Conservation (phyloP, 2,113 vertebrate species). For the Puma concolor region DNA sequence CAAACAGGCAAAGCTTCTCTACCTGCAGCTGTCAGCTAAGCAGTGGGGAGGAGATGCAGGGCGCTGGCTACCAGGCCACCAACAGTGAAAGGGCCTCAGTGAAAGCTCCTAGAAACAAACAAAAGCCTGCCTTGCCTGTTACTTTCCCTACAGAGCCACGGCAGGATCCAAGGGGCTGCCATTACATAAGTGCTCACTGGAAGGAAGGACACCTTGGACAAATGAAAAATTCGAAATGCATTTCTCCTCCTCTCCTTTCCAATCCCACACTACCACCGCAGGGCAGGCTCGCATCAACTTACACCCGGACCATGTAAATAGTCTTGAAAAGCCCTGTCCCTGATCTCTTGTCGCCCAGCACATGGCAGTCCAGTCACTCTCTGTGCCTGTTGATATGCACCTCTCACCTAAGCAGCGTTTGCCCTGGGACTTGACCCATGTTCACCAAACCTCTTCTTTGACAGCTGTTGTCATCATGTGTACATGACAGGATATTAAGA, state of each 20-base stretch:
- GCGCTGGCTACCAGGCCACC: background rate
- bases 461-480: background rate
- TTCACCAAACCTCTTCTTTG: background rate
- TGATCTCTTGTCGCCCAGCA: background rate
- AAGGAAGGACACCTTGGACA: background rate
- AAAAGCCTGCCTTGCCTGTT: background rate
- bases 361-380: background rate
- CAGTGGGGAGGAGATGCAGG: background rate
- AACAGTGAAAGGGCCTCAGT: background rate
- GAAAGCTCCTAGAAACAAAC: slow-evolving; percentile 14
- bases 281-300: background rate
- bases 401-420: background rate
- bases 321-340: background rate
- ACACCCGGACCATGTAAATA: background rate
- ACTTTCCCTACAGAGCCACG: background rate
- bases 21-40: background rate
- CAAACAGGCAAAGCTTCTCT: background rate
- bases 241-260: background rate
- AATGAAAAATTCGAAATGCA: background rate
- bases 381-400: background rate
- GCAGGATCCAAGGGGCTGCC: background rate
- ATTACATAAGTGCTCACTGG: background rate
- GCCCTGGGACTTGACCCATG: background rate
- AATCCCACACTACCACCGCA: background rate
- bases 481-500: background rate